Base-by-base conservation (phyloP, 2,888 invertebrate genomes). In the Pollenia labialis region DNA sequence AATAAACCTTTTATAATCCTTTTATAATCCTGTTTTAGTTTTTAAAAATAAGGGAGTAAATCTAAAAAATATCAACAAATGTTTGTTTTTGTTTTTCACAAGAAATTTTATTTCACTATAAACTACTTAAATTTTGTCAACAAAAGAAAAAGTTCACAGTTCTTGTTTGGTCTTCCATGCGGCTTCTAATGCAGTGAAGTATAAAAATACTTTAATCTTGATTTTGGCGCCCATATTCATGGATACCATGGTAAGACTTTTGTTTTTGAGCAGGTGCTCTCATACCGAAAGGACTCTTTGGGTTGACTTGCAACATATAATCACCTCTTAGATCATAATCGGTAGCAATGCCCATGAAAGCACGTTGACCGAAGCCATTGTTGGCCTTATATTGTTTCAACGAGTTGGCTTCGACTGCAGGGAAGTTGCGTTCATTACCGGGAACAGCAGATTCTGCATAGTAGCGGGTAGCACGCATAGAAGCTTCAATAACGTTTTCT, bases 371-470 rank as follows among this genome's bases (percentile, higher is more conserved):
- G 64, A 90, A 89, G 52, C 93, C 92, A 11, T 91, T 89, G 62
- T 90, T 90, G 74, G 89, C 90, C 74, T 91, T 90, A 87, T 92
- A 91, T 76, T 91, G 89, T 75, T 90, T 85, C 80, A 91, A 87
- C 2, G 92, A 92, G 83, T 88, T 91, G 88, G 93, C 93, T 77
- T 90, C 89, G 2, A 91, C 90, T 9, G 91, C 91, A 58, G 93
- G 90, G 90, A 92, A 93, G 88, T 91, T 92, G 72, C 90, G 90
- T 82, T 92, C 93, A 48, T 91, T 90, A 1, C 92, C 92, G 0
- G 91, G 92, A 66, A 89, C 88, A 0, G 93, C 92, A 1, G 93
- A 89, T 85, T 93, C 93, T 54, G 93, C 92, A 56, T 88, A 93
- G 89, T 91, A 93, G 72, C 90, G 90, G 54, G 91, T 90, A 69